These are phyloP conservation scores for Neotoma lepida DNA, from an alignment of 2,113 vertebrate genomes.

Conservation along the genomic window DNA sequence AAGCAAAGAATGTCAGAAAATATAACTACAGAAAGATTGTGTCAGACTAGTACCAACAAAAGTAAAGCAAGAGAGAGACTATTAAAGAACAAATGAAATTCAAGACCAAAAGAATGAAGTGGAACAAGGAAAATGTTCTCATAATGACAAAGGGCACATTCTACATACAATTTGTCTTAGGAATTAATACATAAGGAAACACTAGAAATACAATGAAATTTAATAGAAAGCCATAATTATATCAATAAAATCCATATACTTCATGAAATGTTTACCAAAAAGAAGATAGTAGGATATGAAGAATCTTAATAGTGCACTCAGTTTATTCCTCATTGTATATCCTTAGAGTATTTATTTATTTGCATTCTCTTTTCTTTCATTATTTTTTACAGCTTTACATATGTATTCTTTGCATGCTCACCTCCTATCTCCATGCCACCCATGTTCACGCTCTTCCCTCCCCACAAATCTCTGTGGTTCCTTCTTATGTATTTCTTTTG, in stretches of 20 bases:
- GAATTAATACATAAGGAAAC: neutral
- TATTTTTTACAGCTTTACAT: neutral
- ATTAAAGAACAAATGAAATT: conserved; percentile 49
- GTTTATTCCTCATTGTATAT: neutral
- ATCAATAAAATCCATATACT: neutral
- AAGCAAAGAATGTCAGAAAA: conserved; percentile 13
- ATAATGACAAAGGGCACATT: conserved; percentile 19
- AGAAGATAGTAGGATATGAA: conserved; percentile 27
- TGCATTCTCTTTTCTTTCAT: neutral
- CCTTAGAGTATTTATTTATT: neutral
- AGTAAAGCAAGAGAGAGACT: neutral
- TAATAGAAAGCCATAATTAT: neutral
- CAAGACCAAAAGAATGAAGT: conserved; percentile 23
- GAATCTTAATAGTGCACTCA: conserved; percentile 3
- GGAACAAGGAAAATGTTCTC: conserved; percentile 14
- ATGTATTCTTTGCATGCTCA: neutral
- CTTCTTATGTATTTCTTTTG: neutral
- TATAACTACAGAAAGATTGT: neutral
- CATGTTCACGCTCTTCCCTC: neutral
- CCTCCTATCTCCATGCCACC: neutral
- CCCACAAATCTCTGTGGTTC: neutral
- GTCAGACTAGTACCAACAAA: neutral
- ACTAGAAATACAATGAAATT: neutral
- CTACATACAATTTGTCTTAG: neutral
- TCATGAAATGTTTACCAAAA: conserved; percentile 43